A percentile compares a stretch with the other conserved stretches of the same genome.
These are phyloP conservation scores for Lutraria lutraria DNA, from an alignment of 2,888 invertebrate genomes.

Conservation along the genomic window DNA sequence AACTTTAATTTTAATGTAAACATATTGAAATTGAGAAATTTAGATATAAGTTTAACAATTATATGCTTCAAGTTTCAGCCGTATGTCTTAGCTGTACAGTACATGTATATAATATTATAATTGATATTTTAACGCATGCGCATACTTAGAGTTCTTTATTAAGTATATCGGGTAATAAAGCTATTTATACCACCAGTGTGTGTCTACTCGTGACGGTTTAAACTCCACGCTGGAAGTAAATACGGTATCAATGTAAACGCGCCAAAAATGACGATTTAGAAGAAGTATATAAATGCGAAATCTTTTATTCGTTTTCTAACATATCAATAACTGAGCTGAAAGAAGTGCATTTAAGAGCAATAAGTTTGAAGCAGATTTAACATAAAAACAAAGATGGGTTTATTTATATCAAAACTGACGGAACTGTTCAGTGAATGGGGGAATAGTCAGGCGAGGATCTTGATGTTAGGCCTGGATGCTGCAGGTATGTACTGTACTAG, in stretches of 20 bases:
- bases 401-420: slow-evolving; percentile 43
- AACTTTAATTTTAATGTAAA: too few species aligned
- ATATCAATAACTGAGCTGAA: not conserved
- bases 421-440: slow-evolving; percentile 47
- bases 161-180: not conserved
- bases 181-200: slow-evolving; percentile 27
- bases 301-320: not conserved
- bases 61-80: too few species aligned
- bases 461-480: slow-evolving; percentile 57
- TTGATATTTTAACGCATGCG: too few species aligned
- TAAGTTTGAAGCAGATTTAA: not conserved
- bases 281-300: not conserved
- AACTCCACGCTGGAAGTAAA: slow-evolving; percentile 43
- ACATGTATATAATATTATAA: too few species aligned
- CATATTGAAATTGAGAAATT: too few species aligned
- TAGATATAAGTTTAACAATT: too few species aligned
- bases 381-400: slow-evolving; percentile 33
- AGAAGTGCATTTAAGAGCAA: not conserved
- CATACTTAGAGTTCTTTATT: not conserved
- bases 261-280: not conserved
- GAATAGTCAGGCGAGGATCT: slow-evolving; percentile 37
- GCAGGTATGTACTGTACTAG: slow-evolving; percentile 35
- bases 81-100: too few species aligned
- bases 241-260: not conserved
- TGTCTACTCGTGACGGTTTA: slow-evolving; percentile 15